Percentiles rank a stretch among this genome's conserved stretches.
phyloP scores from a whole-genome alignment of 1,140 invertebrate species.

The Holotrichia oblita region DNA sequence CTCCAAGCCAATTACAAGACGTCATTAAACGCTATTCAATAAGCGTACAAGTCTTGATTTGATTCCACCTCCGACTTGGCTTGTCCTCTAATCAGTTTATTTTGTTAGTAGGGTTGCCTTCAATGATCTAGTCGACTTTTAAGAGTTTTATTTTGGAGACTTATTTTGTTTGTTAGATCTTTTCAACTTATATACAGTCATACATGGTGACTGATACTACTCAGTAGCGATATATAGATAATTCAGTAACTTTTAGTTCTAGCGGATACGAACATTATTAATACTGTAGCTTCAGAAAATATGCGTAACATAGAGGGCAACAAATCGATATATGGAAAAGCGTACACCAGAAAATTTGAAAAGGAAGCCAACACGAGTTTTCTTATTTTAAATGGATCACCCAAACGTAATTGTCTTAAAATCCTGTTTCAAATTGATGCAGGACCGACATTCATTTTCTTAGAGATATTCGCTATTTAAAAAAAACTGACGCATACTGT shows the following conservation, averaged over 20 bases:
- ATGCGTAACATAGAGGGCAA: neutral
- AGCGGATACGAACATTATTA: neutral
- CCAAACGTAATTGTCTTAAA: no score
- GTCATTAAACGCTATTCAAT: constrained; percentile 36
- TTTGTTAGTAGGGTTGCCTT: constrained; percentile 28
- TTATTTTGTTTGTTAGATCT: neutral
- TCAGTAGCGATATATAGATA: neutral
- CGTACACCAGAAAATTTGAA: no score
- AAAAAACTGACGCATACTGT: no score
- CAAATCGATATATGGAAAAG: no score
- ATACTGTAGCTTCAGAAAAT: neutral
- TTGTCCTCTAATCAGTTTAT: constrained; percentile 29
- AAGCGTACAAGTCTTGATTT: constrained; percentile 31
- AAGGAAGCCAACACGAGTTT: no score
- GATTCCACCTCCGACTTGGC: constrained; percentile 27
- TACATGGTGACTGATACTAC: neutral
- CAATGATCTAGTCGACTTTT: neutral
- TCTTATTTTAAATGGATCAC: no score
- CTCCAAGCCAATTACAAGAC: constrained; percentile 25
- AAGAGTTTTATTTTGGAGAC: neutral
- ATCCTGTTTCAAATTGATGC: no score
- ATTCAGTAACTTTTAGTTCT: neutral
- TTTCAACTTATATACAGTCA: neutral
- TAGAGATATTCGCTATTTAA: no score
- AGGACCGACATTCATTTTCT: no score